Conservation (phyloP, 2,888 invertebrate species). For the Troides oblongomaculatus region DNA sequence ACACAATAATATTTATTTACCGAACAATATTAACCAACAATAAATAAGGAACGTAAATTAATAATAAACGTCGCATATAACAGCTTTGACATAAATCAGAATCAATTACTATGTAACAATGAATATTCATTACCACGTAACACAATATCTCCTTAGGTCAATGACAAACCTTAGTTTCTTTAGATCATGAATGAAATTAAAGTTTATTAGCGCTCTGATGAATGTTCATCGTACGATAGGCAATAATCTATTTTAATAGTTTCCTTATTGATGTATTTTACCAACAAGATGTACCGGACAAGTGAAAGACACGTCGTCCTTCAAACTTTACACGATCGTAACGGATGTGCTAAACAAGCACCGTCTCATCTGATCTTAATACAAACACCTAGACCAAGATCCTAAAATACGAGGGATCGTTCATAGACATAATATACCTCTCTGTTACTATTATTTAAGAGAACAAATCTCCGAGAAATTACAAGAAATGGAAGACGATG, state of each 20-base stretch:
- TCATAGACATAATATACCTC: too few relatives aligned
- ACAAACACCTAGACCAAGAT: too few relatives aligned
- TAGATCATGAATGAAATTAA: slow-evolving; percentile 28
- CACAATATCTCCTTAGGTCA: slow-evolving; percentile 14
- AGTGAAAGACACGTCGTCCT: background rate
- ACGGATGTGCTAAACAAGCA: background rate
- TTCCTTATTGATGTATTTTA: slow-evolving; percentile 4
- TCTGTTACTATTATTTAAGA: too few relatives aligned
- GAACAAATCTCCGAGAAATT: too few relatives aligned
- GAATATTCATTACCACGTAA: slow-evolving; percentile 22
- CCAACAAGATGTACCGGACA: background rate
- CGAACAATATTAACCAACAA: slow-evolving; percentile 6
- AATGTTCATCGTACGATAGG: background rate
- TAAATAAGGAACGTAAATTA: slow-evolving; percentile 9
- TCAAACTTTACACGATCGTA: background rate
- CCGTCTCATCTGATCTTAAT: too few relatives aligned
- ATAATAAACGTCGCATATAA: slow-evolving; percentile 10
- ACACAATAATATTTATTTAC: background rate
- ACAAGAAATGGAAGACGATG: too few relatives aligned
- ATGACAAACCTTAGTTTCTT: slow-evolving; percentile 19
- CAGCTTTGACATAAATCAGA: slow-evolving; percentile 24
- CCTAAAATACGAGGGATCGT: too few relatives aligned
- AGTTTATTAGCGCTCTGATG: slow-evolving; percentile 14
- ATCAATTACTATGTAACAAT: slow-evolving; percentile 25
- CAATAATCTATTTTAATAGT: background rate